phyloP scores from a whole-genome alignment of 2,797 vertebrate genomes.

The Ataeniobius toweri region DNA sequence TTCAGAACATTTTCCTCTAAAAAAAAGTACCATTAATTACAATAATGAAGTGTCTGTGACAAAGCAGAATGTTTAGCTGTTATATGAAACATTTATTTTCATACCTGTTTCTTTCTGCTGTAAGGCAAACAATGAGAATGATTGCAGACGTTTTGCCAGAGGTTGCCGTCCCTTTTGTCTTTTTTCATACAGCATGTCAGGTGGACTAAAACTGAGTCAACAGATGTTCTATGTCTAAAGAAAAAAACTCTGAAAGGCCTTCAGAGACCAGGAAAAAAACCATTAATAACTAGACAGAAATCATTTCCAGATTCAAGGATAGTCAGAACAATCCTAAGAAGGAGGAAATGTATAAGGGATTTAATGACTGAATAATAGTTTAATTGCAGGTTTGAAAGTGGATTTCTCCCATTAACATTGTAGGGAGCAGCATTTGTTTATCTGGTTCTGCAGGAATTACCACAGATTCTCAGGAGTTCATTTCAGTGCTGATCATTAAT shows the following conservation, averaged over 20 bases:
- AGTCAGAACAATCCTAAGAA: not conserved
- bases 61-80: not conserved
- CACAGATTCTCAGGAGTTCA: not conserved
- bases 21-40: not conserved
- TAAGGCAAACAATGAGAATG: not conserved
- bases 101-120: not conserved
- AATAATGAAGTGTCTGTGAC: not conserved
- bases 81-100: not conserved
- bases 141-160: not conserved
- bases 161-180: too few species aligned
- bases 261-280: not conserved
- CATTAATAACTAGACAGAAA: not conserved
- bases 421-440: not conserved
- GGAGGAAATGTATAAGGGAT: not conserved
- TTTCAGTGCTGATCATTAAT: slow-evolving; percentile 1
- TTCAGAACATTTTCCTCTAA: not conserved
- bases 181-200: not conserved
- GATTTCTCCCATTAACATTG: not conserved
- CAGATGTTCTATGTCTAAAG: not conserved
- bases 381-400: not conserved
- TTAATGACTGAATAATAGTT: not conserved
- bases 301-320: not conserved
- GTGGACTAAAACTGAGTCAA: not conserved
- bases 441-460: not conserved
- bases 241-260: not conserved